phyloP scores from a whole-genome alignment of 2,888 invertebrate species.

The Saturnia japonica region DNA sequence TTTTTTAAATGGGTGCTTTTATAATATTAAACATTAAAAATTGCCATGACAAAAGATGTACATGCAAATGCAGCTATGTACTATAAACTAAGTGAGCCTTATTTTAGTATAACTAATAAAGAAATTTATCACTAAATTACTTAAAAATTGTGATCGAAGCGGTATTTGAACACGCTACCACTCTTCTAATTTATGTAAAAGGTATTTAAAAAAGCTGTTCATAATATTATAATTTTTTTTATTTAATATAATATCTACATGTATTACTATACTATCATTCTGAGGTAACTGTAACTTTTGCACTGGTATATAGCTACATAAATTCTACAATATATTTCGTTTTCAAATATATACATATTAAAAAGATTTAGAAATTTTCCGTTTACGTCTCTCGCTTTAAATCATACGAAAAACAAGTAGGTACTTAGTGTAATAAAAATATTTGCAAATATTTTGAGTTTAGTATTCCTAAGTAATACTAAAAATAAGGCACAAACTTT shows the following conservation, averaged over 20 bases:
- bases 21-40: too few relatives aligned
- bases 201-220: neutral
- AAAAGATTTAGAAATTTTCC: neutral
- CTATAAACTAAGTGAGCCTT: too few relatives aligned
- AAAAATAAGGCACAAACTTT: neutral
- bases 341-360: conserved; percentile 7
- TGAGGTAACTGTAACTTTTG: neutral
- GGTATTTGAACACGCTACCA: too few relatives aligned
- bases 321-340: neutral
- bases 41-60: too few relatives aligned
- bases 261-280: neutral
- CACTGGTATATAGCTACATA: neutral
- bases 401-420: too few relatives aligned
- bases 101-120: too few relatives aligned
- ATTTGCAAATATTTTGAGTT: neutral
- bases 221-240: neutral
- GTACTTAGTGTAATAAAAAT: too few relatives aligned
- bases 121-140: too few relatives aligned
- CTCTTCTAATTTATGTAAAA: neutral
- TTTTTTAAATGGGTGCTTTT: too few relatives aligned
- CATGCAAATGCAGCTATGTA: too few relatives aligned
- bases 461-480: neutral
- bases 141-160: too few relatives aligned
- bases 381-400: too few relatives aligned
- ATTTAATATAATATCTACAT: neutral